Evolutionary conservation across 2,797 vertebrate genomes (phyloP).

Genomic region (Eulemur albifrons): DNA sequence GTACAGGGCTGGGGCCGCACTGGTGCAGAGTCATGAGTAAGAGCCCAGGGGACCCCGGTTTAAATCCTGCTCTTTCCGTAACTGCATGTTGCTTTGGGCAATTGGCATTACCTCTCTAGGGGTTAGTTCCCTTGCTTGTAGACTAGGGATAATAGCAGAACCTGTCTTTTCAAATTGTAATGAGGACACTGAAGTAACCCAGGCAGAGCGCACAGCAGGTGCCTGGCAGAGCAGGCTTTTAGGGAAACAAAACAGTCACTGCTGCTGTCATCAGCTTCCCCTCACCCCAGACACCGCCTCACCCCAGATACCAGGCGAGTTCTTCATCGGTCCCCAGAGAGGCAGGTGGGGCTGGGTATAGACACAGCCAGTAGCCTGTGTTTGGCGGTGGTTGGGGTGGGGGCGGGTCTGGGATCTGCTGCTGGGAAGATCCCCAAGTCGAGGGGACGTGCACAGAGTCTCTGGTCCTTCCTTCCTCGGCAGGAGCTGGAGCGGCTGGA

Average conservation of each 20-base stretch:
- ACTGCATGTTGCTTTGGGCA: neutral
- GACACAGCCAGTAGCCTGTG: neutral
- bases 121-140: neutral
- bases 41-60: neutral
- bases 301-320: fast-evolving
- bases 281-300: neutral
- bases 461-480: neutral
- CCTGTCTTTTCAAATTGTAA: neutral
- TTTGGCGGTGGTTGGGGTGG: too few relatives aligned
- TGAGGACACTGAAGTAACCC: fast-evolving
- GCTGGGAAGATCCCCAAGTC: neutral
- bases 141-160: neutral
- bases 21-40: neutral
- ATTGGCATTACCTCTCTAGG: neutral
- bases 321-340: neutral
- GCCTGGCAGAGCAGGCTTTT: neutral
- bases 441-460: neutral
- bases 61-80: neutral
- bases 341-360: neutral
- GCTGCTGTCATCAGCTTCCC: neutral
- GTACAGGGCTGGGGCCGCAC: neutral
- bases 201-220: fast-evolving
- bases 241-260: neutral
- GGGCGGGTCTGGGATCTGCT: neutral
- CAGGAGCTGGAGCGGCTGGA: slow-evolving; percentile 98